Conservation (phyloP, 2,888 invertebrate species). For the Lymantria dispar region DNA sequence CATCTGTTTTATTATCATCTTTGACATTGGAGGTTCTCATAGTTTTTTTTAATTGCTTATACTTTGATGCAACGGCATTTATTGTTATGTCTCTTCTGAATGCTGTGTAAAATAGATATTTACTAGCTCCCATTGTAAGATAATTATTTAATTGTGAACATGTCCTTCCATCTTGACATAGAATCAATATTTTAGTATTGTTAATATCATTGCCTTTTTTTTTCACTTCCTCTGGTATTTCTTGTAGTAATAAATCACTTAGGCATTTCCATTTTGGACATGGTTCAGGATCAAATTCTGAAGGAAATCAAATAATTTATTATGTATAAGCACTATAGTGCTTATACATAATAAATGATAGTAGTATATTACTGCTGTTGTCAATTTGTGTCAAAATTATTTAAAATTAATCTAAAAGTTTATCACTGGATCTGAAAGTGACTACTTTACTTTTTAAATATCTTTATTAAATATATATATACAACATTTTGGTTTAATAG, state of each 20-base stretch:
- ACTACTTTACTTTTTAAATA: too few species aligned
- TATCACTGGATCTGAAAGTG: too few species aligned
- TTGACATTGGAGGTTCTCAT: constrained; percentile 32
- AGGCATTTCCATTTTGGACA: constrained; percentile 96
- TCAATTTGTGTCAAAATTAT: too few species aligned
- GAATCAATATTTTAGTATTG: constrained; percentile 88
- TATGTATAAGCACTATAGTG: too few species aligned
- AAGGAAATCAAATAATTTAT: constrained; percentile 18
- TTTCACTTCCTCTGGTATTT: constrained; percentile 90
- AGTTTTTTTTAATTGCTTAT: constrained; percentile 53
- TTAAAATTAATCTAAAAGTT: too few species aligned
- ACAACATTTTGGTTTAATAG: too few species aligned
- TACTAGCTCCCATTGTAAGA: constrained; percentile 84
- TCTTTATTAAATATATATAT: too few species aligned
- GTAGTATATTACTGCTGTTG: too few species aligned
- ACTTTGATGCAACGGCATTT: constrained; percentile 80
- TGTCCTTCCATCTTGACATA: constrained; percentile 92
- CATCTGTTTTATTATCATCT: constrained; percentile 28
- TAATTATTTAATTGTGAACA: constrained; percentile 90
- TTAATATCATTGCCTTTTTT: constrained; percentile 61
- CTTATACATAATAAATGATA: too few species aligned
- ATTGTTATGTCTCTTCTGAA: constrained; percentile 82
- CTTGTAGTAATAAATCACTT: constrained; percentile 88
- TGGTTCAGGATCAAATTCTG: constrained; percentile 90
- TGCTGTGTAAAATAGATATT: constrained; percentile 84